phyloP scores from a whole-genome alignment of 2,888 invertebrate genomes.

The Serrognathus titanus region DNA sequence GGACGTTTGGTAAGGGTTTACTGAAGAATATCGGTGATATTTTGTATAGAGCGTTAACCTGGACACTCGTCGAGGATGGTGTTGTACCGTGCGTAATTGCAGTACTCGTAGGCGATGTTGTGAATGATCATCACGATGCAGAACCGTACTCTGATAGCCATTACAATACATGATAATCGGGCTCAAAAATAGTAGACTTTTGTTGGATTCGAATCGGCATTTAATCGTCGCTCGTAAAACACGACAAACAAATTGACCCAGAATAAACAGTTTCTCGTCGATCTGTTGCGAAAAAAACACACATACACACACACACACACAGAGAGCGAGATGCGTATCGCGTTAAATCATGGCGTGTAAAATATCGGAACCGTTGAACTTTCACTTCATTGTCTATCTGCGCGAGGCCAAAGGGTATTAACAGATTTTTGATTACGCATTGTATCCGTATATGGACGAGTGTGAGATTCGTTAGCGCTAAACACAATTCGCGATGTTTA shows the following conservation, averaged over 20 bases:
- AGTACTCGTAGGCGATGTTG: too few species aligned
- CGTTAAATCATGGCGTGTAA: slow-evolving; percentile 10
- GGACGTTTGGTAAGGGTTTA: too few species aligned
- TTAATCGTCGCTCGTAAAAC: too few species aligned
- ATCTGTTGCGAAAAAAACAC: slow-evolving; percentile 10
- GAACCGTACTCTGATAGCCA: too few species aligned
- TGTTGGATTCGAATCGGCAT: too few species aligned
- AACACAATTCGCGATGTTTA: slow-evolving; percentile 1
- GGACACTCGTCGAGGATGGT: too few species aligned
- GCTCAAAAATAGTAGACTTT: neutral
- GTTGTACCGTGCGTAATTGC: too few species aligned
- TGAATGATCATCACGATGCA: too few species aligned
- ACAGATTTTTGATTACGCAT: slow-evolving; percentile 28
- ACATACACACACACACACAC: neutral
- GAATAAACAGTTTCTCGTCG: neutral
- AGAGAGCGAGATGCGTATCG: neutral
- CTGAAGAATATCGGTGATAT: too few species aligned
- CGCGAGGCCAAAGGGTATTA: slow-evolving; percentile 32
- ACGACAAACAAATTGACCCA: neutral
- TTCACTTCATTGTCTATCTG: slow-evolving; percentile 30
- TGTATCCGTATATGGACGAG: slow-evolving; percentile 16
- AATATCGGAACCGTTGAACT: slow-evolving; percentile 19
- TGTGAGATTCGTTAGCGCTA: neutral
- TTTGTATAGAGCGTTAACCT: too few species aligned
- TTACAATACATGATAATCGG: too few species aligned